phyloP scores from a whole-genome alignment of 1,140 invertebrate species.

The Caenorhabditis latens region DNA sequence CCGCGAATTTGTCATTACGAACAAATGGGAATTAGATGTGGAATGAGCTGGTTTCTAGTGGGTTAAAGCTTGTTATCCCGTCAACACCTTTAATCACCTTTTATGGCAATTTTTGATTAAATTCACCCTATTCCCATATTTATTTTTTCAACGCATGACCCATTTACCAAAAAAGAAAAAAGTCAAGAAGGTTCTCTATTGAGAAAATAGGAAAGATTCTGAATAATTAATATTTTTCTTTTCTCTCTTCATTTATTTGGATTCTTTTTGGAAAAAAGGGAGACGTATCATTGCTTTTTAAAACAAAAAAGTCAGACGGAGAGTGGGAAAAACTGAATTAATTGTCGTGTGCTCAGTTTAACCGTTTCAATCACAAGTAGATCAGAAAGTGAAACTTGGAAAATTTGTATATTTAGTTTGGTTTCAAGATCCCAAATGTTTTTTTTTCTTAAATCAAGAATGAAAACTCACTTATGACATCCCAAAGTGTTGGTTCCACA shows the following conservation, averaged over 20 bases:
- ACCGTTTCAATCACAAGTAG: neutral
- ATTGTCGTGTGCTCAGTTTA: constrained; percentile 30
- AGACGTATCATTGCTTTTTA: no score
- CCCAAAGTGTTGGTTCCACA: constrained; percentile 62
- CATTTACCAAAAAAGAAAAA: neutral
- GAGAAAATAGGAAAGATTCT: neutral
- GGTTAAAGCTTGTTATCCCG: constrained; percentile 8
- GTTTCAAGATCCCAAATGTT: no score
- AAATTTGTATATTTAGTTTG: neutral
- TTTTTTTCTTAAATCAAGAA: neutral
- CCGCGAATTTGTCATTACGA: constrained; percentile 45
- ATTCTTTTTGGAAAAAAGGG: neutral
- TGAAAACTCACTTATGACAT: constrained; percentile 59
- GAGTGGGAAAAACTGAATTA: constrained; percentile 41
- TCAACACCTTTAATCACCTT: constrained; percentile 16
- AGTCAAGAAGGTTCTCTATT: neutral
- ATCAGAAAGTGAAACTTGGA: neutral
- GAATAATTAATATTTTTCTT: constrained; percentile 21
- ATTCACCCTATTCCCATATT: no score
- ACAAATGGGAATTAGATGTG: constrained; percentile 29
- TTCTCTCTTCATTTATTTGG: neutral
- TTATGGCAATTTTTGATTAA: neutral
- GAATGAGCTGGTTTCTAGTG: neutral
- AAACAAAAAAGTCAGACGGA: constrained; percentile 6
- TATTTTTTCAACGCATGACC: no score